A percentile compares a stretch with the other conserved stretches of the same genome.
phyloP scores from a whole-genome alignment of 92 coral and sea anemone genomes.

The Actinernus sp. region DNA sequence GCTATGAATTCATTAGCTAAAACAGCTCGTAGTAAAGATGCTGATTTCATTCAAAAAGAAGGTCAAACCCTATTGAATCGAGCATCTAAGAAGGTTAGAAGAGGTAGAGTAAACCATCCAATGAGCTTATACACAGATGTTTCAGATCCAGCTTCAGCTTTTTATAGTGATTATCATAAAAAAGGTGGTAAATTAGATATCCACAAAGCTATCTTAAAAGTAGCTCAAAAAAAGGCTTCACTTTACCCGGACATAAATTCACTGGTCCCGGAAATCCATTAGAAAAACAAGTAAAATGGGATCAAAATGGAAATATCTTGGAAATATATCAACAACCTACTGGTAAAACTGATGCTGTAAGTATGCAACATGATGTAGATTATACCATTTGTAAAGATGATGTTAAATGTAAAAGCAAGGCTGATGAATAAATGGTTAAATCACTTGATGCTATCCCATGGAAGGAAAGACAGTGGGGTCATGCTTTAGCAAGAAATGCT shows the following conservation, averaged over 20 bases:
- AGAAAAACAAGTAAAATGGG: too few species aligned
- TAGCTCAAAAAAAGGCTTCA: slow-evolving; percentile 8
- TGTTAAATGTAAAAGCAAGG: slow-evolving; percentile 5
- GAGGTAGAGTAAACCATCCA: too few species aligned
- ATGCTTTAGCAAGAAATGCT: slow-evolving; percentile 35
- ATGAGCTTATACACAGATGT: too few species aligned
- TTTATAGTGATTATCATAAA: too few species aligned
- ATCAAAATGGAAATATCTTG: slow-evolving; percentile 9
- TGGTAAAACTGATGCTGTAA: slow-evolving; percentile 22
- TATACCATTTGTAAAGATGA: not conserved
- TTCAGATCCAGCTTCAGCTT: too few species aligned
- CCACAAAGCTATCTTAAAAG: slow-evolving; percentile 3
- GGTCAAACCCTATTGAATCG: too few species aligned
- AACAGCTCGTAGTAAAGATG: too few species aligned
- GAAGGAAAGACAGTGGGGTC: slow-evolving; percentile 44
- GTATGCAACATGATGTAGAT: slow-evolving; percentile 43
- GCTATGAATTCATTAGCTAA: too few species aligned
- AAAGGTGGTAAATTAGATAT: too few species aligned
- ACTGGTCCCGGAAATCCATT: too few species aligned
- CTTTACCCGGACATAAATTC: slow-evolving; percentile 7
- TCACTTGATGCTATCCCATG: slow-evolving; percentile 23
- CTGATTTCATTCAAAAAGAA: too few species aligned
- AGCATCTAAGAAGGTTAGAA: too few species aligned
- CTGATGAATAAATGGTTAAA: slow-evolving; percentile 22
- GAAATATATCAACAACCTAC: slow-evolving; percentile 22